phyloP scores from a whole-genome alignment of 2,797 vertebrate genomes.

The Galago senegalensis region DNA sequence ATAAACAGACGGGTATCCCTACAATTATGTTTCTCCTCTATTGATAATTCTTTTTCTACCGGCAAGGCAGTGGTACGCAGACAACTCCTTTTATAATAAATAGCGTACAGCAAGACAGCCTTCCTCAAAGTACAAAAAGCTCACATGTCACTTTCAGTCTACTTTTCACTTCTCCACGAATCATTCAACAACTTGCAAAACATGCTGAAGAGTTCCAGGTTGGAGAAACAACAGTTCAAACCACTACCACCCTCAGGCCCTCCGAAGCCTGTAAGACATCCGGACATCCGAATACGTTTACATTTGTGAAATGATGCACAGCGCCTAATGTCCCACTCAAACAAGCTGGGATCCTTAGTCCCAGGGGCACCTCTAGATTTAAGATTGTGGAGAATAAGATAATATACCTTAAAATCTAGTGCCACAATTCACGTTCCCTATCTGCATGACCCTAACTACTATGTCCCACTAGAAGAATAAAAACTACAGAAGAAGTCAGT shows the following conservation, averaged over 20 bases:
- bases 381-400: background rate
- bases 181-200: background rate
- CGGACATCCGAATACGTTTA: background rate
- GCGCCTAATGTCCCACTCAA: background rate
- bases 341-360: background rate
- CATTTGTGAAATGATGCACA: background rate
- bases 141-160: background rate
- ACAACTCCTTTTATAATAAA: slow-evolving; percentile 79
- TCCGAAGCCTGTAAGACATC: accelerated
- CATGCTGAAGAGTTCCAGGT: background rate
- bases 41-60: slow-evolving; percentile 44
- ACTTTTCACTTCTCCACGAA: background rate
- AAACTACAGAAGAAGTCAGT: background rate
- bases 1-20: slow-evolving; percentile 79
- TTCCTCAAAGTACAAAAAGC: slow-evolving; percentile 76
- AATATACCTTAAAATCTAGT: background rate
- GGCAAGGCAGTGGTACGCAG: slow-evolving; percentile 59
- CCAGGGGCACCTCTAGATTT: background rate
- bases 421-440: background rate
- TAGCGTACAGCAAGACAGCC: slow-evolving; percentile 65
- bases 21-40: slow-evolving; percentile 65
- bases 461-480: background rate
- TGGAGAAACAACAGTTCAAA: background rate
- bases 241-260: too few species aligned
- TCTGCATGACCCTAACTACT: background rate